Conservation (phyloP, 1,140 invertebrate genomes). For the Zaprionus ghesquierei region DNA sequence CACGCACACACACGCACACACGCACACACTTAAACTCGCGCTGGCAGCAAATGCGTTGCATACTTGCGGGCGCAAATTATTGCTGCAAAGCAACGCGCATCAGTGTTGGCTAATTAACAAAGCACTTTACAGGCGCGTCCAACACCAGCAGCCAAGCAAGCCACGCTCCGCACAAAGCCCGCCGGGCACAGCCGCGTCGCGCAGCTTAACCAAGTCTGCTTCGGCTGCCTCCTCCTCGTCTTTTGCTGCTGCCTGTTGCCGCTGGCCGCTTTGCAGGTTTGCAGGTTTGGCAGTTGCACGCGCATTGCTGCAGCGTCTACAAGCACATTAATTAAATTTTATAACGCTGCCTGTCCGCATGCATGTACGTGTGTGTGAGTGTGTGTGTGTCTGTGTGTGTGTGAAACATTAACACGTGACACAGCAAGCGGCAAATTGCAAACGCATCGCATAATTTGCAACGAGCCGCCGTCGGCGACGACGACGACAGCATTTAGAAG, state of each 20-base stretch:
- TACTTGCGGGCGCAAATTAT: conserved; percentile 79
- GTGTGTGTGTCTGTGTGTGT: conserved; percentile 1
- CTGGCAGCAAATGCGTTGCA: conserved; percentile 69
- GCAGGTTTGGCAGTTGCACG: background rate
- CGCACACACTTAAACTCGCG: conserved; percentile 2
- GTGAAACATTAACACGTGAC: conserved; percentile 66
- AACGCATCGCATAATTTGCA: conserved; percentile 69
- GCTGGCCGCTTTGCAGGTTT: background rate
- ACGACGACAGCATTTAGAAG: conserved; percentile 57
- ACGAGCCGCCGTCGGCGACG: conserved; percentile 36
- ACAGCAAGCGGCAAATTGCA: conserved; percentile 60
- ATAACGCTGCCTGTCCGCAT: conserved; percentile 47
- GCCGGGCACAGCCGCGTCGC: background rate
- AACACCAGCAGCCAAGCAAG: background rate
- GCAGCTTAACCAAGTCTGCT: background rate
- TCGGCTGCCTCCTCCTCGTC: background rate
- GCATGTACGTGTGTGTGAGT: conserved; percentile 12
- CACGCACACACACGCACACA: background rate
- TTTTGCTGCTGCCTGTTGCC: conserved; percentile 9
- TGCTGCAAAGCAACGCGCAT: conserved; percentile 57
- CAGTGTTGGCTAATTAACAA: conserved; percentile 78
- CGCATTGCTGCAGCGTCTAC: conserved; percentile 19
- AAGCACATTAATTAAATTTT: conserved; percentile 74
- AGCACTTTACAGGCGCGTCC: conserved; percentile 65
- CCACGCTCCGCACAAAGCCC: background rate